Percentiles rank a stretch among this genome's conserved stretches.
Evolutionary conservation across 2,797 vertebrate genomes (phyloP).

Genomic region (Malacoraja senta): DNA sequence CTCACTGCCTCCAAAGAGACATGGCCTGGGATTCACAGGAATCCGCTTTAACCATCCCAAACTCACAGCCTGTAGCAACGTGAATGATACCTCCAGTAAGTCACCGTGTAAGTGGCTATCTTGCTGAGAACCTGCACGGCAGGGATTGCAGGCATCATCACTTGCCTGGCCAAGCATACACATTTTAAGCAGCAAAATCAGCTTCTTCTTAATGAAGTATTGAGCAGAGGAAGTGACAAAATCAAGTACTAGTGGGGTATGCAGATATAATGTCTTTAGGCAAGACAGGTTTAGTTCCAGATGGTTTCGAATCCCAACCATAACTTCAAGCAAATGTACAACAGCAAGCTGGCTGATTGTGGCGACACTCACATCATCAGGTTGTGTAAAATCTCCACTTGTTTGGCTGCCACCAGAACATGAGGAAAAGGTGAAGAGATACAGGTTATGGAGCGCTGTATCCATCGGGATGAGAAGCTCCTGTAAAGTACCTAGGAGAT

Average conservation of each 20-base stretch:
- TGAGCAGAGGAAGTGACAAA: constrained; percentile 49
- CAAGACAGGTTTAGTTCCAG: constrained; percentile 49
- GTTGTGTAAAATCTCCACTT: constrained; percentile 30
- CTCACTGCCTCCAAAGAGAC: constrained; percentile 66
- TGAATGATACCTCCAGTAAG: constrained; percentile 51
- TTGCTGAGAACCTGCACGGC: background rate
- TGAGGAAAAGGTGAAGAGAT: constrained; percentile 51
- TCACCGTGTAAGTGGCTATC: constrained; percentile 50
- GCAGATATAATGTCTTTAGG: constrained; percentile 60
- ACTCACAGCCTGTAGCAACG: constrained; percentile 56
- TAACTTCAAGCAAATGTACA: constrained; percentile 71
- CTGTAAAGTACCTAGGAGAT: constrained; percentile 56
- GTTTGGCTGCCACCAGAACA: constrained; percentile 44
- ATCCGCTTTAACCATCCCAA: constrained; percentile 61
- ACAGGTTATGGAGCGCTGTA: constrained; percentile 57
- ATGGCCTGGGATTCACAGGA: constrained; percentile 47
- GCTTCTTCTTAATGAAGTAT: constrained; percentile 66
- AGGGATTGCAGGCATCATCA: constrained; percentile 55
- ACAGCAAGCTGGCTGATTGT: constrained; percentile 56
- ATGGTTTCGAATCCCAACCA: constrained; percentile 58
- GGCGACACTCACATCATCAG: constrained; percentile 38
- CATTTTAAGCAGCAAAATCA: constrained; percentile 73
- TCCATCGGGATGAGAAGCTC: constrained; percentile 65
- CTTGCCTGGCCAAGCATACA: constrained; percentile 63
- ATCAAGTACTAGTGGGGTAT: constrained; percentile 53